These are phyloP conservation scores for Dendrocopos noguchii DNA, from an alignment of 2,113 vertebrate genomes.

Conservation along the genomic window DNA sequence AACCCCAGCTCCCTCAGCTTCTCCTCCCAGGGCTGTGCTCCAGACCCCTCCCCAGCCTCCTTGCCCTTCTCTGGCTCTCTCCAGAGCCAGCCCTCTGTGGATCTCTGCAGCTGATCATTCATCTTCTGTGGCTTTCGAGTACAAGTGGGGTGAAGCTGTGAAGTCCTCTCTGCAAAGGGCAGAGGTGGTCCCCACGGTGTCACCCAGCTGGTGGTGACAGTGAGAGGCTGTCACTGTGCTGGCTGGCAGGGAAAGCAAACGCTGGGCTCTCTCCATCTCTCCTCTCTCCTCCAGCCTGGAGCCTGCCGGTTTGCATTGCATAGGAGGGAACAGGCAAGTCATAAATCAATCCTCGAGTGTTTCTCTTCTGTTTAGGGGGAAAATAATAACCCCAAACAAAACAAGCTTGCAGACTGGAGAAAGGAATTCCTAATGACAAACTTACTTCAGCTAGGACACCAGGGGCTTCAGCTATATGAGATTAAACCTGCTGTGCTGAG, in stretches of 20 bases:
- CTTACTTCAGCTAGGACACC: conserved; percentile 64
- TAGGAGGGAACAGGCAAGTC: conserved; percentile 29
- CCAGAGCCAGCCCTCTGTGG: not conserved
- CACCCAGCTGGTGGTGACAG: not conserved
- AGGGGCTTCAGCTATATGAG: conserved; percentile 70
- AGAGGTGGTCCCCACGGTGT: not conserved
- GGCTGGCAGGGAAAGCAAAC: not conserved
- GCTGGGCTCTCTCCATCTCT: not conserved
- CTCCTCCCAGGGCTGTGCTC: too few species aligned
- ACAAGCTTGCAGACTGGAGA: conserved; percentile 52
- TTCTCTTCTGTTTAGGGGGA: conserved; percentile 71
- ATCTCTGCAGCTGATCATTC: not conserved
- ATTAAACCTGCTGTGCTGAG: conserved; percentile 71
- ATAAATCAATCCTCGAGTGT: conserved; percentile 67
- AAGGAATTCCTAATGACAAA: conserved; percentile 73
- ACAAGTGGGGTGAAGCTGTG: not conserved
- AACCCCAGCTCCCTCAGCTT: too few species aligned
- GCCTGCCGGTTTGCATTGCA: conserved; percentile 26
- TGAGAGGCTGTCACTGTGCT: not conserved
- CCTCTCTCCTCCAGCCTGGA: not conserved
- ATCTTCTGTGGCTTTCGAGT: not conserved
- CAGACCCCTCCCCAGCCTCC: too few species aligned
- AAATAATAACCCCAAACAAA: conserved; percentile 72
- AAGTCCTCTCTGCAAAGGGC: not conserved
- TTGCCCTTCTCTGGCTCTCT: not conserved